phyloP scores from a whole-genome alignment of 1,140 invertebrate genomes.

The Drosophila dunni region DNA sequence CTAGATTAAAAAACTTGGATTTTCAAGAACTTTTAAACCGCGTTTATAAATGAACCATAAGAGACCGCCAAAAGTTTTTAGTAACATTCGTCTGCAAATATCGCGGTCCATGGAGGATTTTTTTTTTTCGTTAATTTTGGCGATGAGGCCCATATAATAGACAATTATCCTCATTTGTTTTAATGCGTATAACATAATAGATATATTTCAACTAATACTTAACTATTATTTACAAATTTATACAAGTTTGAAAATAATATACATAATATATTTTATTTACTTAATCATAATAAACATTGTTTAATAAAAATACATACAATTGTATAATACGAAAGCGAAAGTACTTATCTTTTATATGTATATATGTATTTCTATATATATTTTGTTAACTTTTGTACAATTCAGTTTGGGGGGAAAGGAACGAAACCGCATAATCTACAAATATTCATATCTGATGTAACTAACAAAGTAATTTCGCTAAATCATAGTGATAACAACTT shows the following conservation, averaged over 20 bases:
- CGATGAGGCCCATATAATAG: too few species aligned
- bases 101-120: too few species aligned
- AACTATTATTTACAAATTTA: constrained; percentile 33
- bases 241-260: constrained; percentile 29
- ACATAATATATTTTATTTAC: constrained; percentile 29
- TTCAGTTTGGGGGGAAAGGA: constrained; percentile 17
- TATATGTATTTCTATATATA: not conserved
- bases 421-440: constrained; percentile 25
- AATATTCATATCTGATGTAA: too few species aligned
- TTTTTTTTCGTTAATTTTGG: too few species aligned
- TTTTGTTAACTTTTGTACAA: constrained; percentile 69
- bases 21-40: too few species aligned
- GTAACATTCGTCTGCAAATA: too few species aligned
- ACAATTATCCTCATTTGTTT: not conserved
- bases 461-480: too few species aligned
- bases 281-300: constrained; percentile 12
- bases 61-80: too few species aligned
- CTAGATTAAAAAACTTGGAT: too few species aligned
- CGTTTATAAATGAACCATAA: too few species aligned
- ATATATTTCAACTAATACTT: constrained; percentile 55
- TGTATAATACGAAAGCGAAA: constrained; percentile 38
- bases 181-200: constrained; percentile 17
- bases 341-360: constrained; percentile 1
- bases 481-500: not conserved
- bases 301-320: constrained; percentile 33